These are phyloP conservation scores for Bombus breviceps DNA, from an alignment of 1,140 invertebrate genomes.

Conservation along the genomic window DNA sequence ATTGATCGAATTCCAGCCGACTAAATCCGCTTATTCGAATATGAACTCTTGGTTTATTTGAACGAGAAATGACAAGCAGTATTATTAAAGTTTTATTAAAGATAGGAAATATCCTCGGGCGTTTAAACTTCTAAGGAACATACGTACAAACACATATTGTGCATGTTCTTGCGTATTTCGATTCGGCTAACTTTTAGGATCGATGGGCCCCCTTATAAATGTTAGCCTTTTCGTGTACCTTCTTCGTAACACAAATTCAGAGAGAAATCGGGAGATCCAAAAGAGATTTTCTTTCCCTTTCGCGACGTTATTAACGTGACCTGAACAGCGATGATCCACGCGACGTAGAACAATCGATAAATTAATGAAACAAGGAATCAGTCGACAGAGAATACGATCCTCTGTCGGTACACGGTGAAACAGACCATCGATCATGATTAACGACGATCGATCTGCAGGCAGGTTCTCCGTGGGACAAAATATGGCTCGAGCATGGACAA, in stretches of 20 bases:
- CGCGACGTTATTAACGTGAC: not conserved
- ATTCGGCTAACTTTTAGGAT: too few relatives aligned
- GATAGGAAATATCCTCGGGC: too few relatives aligned
- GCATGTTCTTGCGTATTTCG: too few relatives aligned
- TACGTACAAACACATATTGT: too few relatives aligned
- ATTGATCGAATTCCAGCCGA: not conserved
- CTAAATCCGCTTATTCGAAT: not conserved
- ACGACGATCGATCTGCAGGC: conserved; percentile 77
- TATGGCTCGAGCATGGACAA: conserved; percentile 90
- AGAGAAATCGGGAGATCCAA: not conserved
- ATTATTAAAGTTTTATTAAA: too few relatives aligned
- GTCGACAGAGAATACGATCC: not conserved
- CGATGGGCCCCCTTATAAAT: too few relatives aligned
- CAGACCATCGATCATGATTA: conserved; percentile 1
- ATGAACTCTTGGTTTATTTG: not conserved
- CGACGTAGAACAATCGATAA: not conserved
- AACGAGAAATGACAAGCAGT: not conserved
- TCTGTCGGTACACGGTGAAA: not conserved
- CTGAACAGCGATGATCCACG: not conserved
- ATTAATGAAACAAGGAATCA: not conserved
- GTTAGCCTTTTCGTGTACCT: too few relatives aligned
- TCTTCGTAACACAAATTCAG: not conserved
- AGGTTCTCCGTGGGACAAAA: conserved; percentile 93
- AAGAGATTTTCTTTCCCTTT: not conserved
- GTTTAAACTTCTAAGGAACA: too few relatives aligned